Evolutionary conservation across 1,140 invertebrate genomes (phyloP), one percentile per base, ranked within the genome.

Genomic region (Trialeurodes vaporariorum): DNA sequence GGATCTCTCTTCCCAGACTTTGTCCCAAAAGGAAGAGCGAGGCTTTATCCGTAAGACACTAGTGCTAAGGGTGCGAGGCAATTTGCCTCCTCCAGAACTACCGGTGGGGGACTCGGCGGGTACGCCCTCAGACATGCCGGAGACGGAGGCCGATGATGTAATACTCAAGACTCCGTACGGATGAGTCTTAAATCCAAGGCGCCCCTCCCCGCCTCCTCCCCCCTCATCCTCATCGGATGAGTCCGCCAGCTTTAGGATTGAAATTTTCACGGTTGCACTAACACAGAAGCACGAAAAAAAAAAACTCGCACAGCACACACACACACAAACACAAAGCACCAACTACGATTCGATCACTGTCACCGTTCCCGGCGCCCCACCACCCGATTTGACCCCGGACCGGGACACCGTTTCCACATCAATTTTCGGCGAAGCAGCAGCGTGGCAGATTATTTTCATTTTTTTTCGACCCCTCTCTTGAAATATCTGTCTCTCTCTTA

Each of bases 1-100:
- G 60, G 81, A 83, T 68, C 83, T 80, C 66, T 87, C 83, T 69
- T 87, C 83, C 82, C 86, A 90, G 75, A 90, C 87, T 72, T 91
- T 89, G 72, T 91, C 89, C 90, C 90, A 92, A 75, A 92, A 92
- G 58, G 84, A 85, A 70, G 82, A 86, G 70, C 83, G 81, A 75
- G 82, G 84, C 78, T 84, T 88, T 75, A 91, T 86, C 68, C 89
- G 81, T 24, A 92, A 81, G 26, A 88, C 88, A 68, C 87, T 89
- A 62, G 89, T 90, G 73, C 87, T 90, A 40, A 91, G 82, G 0
- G 90, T 92, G 62, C 89, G 80, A 1, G 89, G 88, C 25, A 90
- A 81, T 69, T 81, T 81, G 64, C 78, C 75, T 49, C 79, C 72
- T 71, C 76, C 70, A 69, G 77, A 73, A 60, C 74, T 74, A 67